phyloP scores from a whole-genome alignment of 2,113 vertebrate genomes.

The Illadopsis cleaveri region DNA sequence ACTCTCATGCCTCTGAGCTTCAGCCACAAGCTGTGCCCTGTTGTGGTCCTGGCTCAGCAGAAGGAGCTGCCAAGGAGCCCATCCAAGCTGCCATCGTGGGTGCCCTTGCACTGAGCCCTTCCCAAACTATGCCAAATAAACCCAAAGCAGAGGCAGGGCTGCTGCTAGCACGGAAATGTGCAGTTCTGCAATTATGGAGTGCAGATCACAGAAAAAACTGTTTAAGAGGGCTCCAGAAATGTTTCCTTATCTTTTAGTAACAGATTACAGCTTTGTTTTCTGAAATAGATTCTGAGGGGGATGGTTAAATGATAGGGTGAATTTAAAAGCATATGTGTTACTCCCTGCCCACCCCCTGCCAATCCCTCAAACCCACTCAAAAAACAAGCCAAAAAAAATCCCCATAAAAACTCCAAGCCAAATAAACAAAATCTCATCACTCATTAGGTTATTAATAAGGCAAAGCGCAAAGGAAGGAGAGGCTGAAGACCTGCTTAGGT shows the following conservation, averaged over 20 bases:
- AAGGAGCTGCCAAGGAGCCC: background rate
- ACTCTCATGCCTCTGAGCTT: background rate
- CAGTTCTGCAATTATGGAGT: background rate
- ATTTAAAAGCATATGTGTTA: background rate
- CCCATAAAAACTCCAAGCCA: background rate
- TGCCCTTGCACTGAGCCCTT: background rate
- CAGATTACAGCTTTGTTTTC: background rate
- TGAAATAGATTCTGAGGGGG: background rate
- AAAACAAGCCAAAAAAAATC: background rate
- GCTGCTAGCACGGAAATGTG: fast-evolving
- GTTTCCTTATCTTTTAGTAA: background rate
- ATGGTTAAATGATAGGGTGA: background rate
- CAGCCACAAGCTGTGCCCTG: background rate
- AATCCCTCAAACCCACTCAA: background rate
- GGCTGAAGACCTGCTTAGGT: background rate
- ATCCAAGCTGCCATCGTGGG: fast-evolving
- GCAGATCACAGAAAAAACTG: background rate
- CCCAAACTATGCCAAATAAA: background rate
- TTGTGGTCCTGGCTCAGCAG: background rate
- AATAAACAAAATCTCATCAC: background rate
- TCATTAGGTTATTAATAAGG: background rate
- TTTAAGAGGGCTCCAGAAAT: background rate
- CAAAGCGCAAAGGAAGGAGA: background rate
- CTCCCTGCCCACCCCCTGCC: fast-evolving
- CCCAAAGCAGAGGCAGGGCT: fast-evolving